Percentiles rank a stretch among this genome's conserved stretches.
Conservation (phyloP, 2,113 vertebrate species). For the Nymphicus hollandicus region DNA sequence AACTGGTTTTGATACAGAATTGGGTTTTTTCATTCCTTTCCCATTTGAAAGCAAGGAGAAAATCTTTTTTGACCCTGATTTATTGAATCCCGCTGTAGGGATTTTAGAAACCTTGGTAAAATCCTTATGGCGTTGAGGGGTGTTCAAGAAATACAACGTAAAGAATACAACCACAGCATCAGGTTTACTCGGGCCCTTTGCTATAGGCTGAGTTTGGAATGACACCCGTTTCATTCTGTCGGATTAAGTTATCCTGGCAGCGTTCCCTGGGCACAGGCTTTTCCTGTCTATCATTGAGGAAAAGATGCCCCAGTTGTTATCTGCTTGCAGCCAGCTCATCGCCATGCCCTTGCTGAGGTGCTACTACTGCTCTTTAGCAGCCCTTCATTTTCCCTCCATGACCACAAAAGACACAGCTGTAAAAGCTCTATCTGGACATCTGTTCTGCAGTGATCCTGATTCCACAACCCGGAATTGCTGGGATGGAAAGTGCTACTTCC, state of each 20-base stretch:
- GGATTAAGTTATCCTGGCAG: background rate
- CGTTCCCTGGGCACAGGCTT: background rate
- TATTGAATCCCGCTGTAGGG: background rate
- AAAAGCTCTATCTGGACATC: background rate
- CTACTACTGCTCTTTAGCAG: background rate
- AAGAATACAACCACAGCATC: background rate
- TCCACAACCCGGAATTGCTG: background rate
- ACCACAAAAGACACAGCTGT: background rate
- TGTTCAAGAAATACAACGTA: background rate
- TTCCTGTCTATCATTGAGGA: background rate
- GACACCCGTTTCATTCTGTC: accelerated
- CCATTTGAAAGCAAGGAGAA: background rate
- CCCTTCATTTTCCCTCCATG: background rate
- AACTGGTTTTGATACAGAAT: background rate
- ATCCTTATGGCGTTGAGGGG: background rate
- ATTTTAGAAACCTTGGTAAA: background rate
- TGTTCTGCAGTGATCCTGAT: background rate
- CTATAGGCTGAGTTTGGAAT: background rate
- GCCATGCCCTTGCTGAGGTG: background rate
- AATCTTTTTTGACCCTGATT: background rate
- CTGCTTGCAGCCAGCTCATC: background rate
- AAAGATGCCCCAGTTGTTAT: background rate
- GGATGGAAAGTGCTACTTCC: background rate
- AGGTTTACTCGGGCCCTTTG: background rate
- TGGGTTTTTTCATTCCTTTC: background rate